phyloP scores from a whole-genome alignment of 2,888 invertebrate genomes.

The Tryphoninae sp. region DNA sequence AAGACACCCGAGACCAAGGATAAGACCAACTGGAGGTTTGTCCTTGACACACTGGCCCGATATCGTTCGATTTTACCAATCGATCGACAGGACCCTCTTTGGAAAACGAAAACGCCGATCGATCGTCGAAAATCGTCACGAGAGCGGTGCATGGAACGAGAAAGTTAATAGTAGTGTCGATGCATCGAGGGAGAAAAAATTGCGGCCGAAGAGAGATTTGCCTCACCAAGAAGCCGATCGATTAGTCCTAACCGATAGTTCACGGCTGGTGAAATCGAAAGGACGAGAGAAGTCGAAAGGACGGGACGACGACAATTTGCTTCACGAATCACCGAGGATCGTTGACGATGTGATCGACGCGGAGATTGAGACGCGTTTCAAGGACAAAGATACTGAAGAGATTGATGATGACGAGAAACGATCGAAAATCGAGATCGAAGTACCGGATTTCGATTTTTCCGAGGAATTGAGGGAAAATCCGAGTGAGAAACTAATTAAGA shows the following conservation, averaged over 20 bases:
- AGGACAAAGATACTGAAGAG: constrained; percentile 77
- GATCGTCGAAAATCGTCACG: constrained; percentile 7
- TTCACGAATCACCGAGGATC: constrained; percentile 71
- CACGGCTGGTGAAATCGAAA: constrained; percentile 60
- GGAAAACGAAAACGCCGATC: constrained; percentile 74
- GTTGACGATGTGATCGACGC: constrained; percentile 70
- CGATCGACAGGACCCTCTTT: constrained; percentile 43
- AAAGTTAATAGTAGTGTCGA: constrained; percentile 27
- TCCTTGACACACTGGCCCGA: constrained; percentile 44
- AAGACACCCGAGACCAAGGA: constrained; percentile 30
- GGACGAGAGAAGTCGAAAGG: constrained; percentile 43
- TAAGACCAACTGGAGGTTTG: constrained; percentile 32
- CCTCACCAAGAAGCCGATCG: constrained; percentile 75
- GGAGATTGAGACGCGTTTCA: constrained; percentile 73
- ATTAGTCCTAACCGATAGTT: constrained; percentile 79
- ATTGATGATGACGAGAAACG: constrained; percentile 74
- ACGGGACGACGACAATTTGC: constrained; percentile 63
- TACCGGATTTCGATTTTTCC: constrained; percentile 72
- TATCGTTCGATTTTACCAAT: constrained; percentile 42
- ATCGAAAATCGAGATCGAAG: constrained; percentile 70
- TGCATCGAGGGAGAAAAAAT: constrained; percentile 51
- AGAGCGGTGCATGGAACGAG: constrained; percentile 8
- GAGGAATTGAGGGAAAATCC: constrained; percentile 70
- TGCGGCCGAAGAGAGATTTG: constrained; percentile 53
- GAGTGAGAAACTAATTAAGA: constrained; percentile 33